phyloP scores from a whole-genome alignment of 2,113 vertebrate species.

The Silurus meridionalis region DNA sequence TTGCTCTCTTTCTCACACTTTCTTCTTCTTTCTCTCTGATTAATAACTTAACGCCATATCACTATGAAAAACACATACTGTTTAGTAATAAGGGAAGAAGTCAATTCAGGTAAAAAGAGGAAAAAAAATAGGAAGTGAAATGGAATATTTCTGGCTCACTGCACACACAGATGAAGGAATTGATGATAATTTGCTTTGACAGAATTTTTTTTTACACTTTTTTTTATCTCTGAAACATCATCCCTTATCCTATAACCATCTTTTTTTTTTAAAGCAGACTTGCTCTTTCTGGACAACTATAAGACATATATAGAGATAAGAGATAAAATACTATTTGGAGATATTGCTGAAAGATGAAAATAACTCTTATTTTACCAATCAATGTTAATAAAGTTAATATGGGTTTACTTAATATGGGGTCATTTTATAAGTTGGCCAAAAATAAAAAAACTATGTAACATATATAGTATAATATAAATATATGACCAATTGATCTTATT shows the following conservation, averaged over 20 bases:
- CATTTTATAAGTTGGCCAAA: background rate
- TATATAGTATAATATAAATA: background rate
- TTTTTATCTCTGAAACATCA: background rate
- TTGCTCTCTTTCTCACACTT: background rate
- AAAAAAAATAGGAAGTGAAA: background rate
- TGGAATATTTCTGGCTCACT: background rate
- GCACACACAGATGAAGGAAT: background rate
- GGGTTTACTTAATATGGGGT: background rate
- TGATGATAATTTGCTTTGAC: background rate
- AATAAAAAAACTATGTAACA: too few relatives aligned
- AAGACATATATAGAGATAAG: background rate
- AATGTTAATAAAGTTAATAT: background rate
- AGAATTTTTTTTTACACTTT: background rate
- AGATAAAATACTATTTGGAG: too few relatives aligned
- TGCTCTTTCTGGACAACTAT: background rate
- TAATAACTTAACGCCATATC: background rate
- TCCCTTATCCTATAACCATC: background rate
- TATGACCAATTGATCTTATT: background rate
- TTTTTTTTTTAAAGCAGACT: background rate
- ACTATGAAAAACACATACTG: conserved; percentile 1
- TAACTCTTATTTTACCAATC: too few relatives aligned
- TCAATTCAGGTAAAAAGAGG: background rate
- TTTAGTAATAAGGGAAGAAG: background rate
- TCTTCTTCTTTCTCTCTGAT: background rate
- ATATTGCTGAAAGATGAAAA: too few relatives aligned